Percentiles rank a stretch among this genome's conserved stretches.
These are phyloP conservation scores for Otus scops DNA, from an alignment of 2,797 vertebrate genomes.

Conservation along the genomic window DNA sequence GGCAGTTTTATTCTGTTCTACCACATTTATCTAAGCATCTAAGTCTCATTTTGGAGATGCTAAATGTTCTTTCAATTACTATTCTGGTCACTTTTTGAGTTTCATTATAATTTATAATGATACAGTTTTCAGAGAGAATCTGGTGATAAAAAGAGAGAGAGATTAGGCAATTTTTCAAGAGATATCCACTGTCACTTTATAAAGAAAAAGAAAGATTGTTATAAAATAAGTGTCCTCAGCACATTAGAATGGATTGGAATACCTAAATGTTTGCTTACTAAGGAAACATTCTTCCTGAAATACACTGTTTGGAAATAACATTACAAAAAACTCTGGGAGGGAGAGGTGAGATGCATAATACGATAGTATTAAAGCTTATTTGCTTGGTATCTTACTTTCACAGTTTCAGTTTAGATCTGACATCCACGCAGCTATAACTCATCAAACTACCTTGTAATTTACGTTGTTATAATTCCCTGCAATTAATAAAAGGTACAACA, in stretches of 20 bases:
- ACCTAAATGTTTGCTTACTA: background rate
- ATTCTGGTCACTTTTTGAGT: slow-evolving; percentile 60
- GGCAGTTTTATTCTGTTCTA: background rate
- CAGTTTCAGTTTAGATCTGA: background rate
- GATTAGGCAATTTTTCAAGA: slow-evolving; percentile 68
- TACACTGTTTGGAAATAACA: background rate
- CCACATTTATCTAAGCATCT: background rate
- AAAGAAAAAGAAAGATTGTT: background rate
- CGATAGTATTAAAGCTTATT: background rate
- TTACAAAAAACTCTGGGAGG: background rate
- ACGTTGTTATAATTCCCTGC: background rate
- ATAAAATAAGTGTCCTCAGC: background rate
- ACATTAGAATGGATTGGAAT: background rate
- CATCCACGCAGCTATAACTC: background rate
- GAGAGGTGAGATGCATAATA: background rate
- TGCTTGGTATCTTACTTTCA: background rate
- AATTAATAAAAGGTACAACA: background rate
- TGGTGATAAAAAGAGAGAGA: slow-evolving; percentile 58
- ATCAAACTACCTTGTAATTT: background rate
- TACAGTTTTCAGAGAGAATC: slow-evolving; percentile 48
- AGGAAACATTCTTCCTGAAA: background rate
- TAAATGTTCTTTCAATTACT: slow-evolving; percentile 47
- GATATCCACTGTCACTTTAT: slow-evolving; percentile 3
- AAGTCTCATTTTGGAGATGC: slow-evolving; percentile 11
- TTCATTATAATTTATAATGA: slow-evolving; percentile 70